These are phyloP conservation scores for Venustoraphidia nigricollis DNA, from an alignment of 2,888 invertebrate species.

Conservation along the genomic window DNA sequence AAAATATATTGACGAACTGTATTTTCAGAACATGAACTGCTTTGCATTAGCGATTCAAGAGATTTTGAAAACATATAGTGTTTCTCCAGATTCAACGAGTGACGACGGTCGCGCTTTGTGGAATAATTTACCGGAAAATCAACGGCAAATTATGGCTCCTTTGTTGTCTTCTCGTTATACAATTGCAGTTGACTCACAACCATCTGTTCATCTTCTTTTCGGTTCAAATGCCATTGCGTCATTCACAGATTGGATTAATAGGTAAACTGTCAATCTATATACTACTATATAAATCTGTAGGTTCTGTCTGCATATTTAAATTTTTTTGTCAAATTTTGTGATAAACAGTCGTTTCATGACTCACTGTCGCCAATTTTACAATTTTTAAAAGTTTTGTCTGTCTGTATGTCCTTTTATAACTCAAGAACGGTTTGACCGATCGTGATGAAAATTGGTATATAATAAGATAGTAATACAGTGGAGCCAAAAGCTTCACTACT, in stretches of 20 bases:
- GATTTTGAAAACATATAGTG: constrained; percentile 53
- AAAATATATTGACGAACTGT: constrained; percentile 3
- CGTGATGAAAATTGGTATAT: too few species aligned
- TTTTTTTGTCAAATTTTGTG: too few species aligned
- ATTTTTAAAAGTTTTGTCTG: too few species aligned
- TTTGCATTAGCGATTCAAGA: constrained; percentile 71
- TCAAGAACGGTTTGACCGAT: too few species aligned
- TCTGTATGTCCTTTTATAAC: too few species aligned
- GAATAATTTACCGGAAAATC: constrained; percentile 51
- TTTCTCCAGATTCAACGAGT: constrained; percentile 40
- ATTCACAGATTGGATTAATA: constrained; percentile 59
- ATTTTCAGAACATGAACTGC: constrained; percentile 51
- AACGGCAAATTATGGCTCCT: constrained; percentile 63
- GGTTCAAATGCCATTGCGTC: constrained; percentile 50
- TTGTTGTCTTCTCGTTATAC: constrained; percentile 52
- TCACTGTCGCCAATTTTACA: too few species aligned
- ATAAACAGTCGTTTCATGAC: too few species aligned
- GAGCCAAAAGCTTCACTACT: too few species aligned
- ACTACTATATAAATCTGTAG: too few species aligned
- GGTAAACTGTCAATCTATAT: constrained; percentile 28
- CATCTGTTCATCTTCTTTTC: constrained; percentile 40
- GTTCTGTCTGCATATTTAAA: too few species aligned
- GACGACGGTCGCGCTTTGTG: constrained; percentile 45
- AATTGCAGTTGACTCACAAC: constrained; percentile 24
- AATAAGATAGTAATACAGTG: too few species aligned